Evolutionary conservation across 2,113 vertebrate genomes (phyloP), one percentile per base, ranked within the genome.

Genomic region (Calyptomena viridis): DNA sequence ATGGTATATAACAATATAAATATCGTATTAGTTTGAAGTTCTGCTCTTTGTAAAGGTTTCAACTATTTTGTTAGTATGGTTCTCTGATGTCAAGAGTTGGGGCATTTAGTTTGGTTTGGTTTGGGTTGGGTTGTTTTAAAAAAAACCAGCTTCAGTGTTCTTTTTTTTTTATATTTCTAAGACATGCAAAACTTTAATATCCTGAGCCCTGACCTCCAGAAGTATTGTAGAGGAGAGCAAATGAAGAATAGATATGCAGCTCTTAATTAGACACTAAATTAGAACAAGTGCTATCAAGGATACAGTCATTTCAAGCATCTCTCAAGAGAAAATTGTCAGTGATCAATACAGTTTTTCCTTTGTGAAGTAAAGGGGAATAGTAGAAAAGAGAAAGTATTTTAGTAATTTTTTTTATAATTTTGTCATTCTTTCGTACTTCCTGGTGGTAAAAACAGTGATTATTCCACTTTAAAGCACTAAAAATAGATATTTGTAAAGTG

Each of bases 231-330:
- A 80, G 62, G 35, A 77, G 20, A 24, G 3, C 12, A 89, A 94
- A 5, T 40, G 86, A 84, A 84, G 66, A 91, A 92, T 30, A 94
- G 55, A 22, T 35, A 64, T 73, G 11, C 72, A 63, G 40, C 39
- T 95, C 14, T 93, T 96, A 96, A 94, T 89, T 94, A 95, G 94
- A 86, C 4, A 44, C 14, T 56, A 91, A 83, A 89, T 93, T 87
- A 87, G 80, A 71, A 73, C 64, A 79, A 91, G 20, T 8, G 15
- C 33, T 97, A 87, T 89, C 50, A 96, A 86, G 55, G 46, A 86
- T 37, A 56, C 60, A 66, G 47, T 55, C 52, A 87, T 94, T 96
- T 93, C 64, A 92, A 87, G 20, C 47, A 84, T 90, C 84, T 95
- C 92, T 88, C 80, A 67, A 91, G 87, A 96, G 73, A 93, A 84